phyloP scores from a whole-genome alignment of 2,888 invertebrate species.

The Gryllus longicercus region DNA sequence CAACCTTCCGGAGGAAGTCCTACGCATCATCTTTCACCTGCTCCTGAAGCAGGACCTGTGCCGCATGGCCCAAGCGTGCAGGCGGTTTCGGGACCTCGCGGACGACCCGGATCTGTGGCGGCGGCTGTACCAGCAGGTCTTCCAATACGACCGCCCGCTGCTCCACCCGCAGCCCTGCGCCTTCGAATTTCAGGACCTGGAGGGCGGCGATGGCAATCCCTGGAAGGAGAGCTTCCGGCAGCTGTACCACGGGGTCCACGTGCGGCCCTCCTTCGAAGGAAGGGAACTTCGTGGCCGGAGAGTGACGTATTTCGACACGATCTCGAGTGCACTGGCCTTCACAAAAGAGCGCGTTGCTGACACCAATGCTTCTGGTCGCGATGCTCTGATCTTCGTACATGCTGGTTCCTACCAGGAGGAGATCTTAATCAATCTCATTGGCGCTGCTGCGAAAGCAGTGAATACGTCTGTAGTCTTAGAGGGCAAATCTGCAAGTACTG shows the following conservation, averaged over 20 bases:
- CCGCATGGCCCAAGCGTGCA: too few relatives aligned
- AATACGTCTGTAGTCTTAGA: too few relatives aligned
- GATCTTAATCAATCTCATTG: too few relatives aligned
- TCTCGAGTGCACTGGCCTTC: too few relatives aligned
- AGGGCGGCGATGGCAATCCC: constrained; percentile 88
- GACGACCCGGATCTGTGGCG: constrained; percentile 93
- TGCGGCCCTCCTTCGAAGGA: constrained; percentile 80
- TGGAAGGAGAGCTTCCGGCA: constrained; percentile 99
- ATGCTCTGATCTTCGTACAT: too few relatives aligned
- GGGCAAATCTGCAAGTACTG: too few relatives aligned
- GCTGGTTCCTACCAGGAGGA: constrained; percentile 58
- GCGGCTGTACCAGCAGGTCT: constrained; percentile 90
- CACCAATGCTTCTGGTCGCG: too few relatives aligned
- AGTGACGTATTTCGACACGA: constrained; percentile 66
- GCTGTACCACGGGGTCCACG: constrained; percentile 88
- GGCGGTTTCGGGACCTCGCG: constrained; percentile 82
- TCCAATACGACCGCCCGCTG: constrained; percentile 93
- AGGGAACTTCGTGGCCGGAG: constrained; percentile 63
- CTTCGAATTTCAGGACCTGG: constrained; percentile 88
- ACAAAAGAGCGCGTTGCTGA: too few relatives aligned
- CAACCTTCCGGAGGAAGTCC: too few relatives aligned
- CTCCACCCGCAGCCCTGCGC: constrained; percentile 86
- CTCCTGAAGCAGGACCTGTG: too few relatives aligned
- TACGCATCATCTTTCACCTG: too few relatives aligned
- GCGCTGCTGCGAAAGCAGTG: constrained; percentile 45